Conservation (phyloP, 2,113 vertebrate species). For the Barnardius zonarius region DNA sequence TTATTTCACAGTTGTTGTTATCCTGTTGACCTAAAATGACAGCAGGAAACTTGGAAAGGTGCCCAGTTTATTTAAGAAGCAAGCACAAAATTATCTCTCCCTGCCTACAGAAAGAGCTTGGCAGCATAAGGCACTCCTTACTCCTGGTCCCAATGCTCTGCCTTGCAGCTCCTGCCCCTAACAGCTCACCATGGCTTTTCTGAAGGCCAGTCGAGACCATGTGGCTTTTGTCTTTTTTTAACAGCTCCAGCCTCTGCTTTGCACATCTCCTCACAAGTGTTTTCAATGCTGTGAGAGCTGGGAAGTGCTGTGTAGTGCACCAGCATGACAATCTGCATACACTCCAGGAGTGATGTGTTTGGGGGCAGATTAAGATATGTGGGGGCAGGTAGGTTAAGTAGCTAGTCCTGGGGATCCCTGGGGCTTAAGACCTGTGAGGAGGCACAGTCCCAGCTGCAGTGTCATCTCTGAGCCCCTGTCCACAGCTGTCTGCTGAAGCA, state of each 20-base stretch:
- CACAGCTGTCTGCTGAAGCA: not conserved
- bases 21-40: slow-evolving; percentile 53
- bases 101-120: not conserved
- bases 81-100: not conserved
- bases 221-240: not conserved
- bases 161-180: not conserved
- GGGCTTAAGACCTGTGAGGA: not conserved
- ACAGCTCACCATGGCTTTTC: not conserved
- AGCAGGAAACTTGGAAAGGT: slow-evolving; percentile 26
- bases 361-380: not conserved
- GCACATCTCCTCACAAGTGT: not conserved
- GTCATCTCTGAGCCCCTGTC: not conserved
- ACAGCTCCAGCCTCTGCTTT: not conserved
- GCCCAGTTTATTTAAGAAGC: slow-evolving; percentile 38
- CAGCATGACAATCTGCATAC: not conserved
- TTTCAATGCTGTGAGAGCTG: not conserved
- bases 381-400: not conserved
- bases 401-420: not conserved
- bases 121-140: not conserved
- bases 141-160: not conserved
- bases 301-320: not conserved
- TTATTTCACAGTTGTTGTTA: slow-evolving; percentile 62
- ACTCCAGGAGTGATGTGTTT: not conserved
- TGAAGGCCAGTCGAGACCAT: not conserved
- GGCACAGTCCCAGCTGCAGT: not conserved